Percentiles rank a stretch among this genome's conserved stretches.
Conservation (phyloP, 37 sponge, comb jelly and placozoan species). For the Ianthella basta region DNA sequence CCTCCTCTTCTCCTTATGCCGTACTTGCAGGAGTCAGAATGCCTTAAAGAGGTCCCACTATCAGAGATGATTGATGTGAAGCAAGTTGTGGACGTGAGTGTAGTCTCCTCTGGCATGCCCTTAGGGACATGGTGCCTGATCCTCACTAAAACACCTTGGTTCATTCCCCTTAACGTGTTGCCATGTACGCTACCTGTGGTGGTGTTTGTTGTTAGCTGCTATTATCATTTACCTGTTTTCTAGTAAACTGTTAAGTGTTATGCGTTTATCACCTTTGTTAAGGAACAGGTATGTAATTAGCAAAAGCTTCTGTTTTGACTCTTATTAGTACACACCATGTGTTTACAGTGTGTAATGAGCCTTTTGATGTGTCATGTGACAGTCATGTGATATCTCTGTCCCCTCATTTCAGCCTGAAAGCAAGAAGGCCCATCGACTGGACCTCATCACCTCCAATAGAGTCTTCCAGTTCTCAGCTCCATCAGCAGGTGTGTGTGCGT, state of each 20-base stretch:
- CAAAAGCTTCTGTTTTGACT: too few relatives aligned
- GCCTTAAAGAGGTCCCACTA: constrained; percentile 40
- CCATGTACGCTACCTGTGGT: too few relatives aligned
- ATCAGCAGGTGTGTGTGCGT: constrained; percentile 24
- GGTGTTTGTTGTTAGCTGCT: too few relatives aligned
- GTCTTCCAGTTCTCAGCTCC: constrained; percentile 79
- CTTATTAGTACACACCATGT: too few relatives aligned
- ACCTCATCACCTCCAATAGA: constrained; percentile 80
- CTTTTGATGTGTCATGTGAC: background rate
- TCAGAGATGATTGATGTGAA: constrained; percentile 81
- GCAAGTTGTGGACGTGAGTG: constrained; percentile 65
- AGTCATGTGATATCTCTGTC: background rate
- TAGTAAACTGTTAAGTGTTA: too few relatives aligned
- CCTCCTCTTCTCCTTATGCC: background rate
- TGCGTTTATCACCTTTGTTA: too few relatives aligned
- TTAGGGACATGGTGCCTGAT: background rate
- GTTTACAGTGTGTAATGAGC: too few relatives aligned
- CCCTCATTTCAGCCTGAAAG: constrained; percentile 37
- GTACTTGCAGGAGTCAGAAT: constrained; percentile 49
- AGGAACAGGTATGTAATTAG: too few relatives aligned
- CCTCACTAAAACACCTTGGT: too few relatives aligned
- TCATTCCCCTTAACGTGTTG: too few relatives aligned
- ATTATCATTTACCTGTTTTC: too few relatives aligned
- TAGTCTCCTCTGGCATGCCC: too few relatives aligned
- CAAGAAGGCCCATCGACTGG: constrained; percentile 54